A percentile compares a stretch with the other conserved stretches of the same genome.
These are phyloP conservation scores for Sicus ferrugineus DNA, from an alignment of 2,888 invertebrate genomes.

Conservation along the genomic window DNA sequence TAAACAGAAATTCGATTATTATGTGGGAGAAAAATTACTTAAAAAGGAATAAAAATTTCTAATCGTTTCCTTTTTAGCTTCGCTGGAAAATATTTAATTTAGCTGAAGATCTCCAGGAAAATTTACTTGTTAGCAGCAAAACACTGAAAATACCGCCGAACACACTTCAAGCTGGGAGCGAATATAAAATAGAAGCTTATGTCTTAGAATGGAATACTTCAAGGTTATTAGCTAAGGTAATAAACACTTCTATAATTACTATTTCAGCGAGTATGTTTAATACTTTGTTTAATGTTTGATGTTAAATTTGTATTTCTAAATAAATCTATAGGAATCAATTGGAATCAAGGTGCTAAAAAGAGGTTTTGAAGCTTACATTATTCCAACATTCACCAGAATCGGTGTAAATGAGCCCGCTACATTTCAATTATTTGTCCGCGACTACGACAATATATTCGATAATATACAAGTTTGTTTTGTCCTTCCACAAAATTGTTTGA, in stretches of 20 bases:
- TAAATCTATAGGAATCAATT: conserved; percentile 36
- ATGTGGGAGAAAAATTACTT: conserved; percentile 33
- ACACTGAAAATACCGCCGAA: conserved; percentile 44
- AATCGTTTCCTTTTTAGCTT: conserved; percentile 15
- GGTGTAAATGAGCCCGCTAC: conserved; percentile 40
- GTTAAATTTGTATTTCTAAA: not conserved
- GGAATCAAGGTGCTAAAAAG: conserved; percentile 38
- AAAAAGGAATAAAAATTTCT: not conserved
- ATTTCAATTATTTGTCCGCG: conserved; percentile 39
- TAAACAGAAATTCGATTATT: conserved; percentile 44
- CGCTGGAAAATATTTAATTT: conserved; percentile 46
- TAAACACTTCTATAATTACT: not conserved
- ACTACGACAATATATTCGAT: conserved; percentile 41
- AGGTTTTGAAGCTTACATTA: conserved; percentile 42
- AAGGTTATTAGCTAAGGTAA: conserved; percentile 22
- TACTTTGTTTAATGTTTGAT: not conserved
- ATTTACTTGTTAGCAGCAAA: conserved; percentile 40
- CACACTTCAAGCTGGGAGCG: conserved; percentile 42
- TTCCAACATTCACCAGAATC: conserved; percentile 40
- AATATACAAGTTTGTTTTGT: conserved; percentile 37
- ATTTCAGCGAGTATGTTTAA: no score
- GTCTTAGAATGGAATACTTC: conserved; percentile 34
- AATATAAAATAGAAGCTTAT: conserved; percentile 45
- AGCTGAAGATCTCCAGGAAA: conserved; percentile 42
- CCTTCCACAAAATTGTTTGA: not conserved